Percentiles rank a stretch among this genome's conserved stretches.
These are phyloP conservation scores for Lepeophtheirus salmonis DNA, from an alignment of 1,140 invertebrate species.

Conservation along the genomic window DNA sequence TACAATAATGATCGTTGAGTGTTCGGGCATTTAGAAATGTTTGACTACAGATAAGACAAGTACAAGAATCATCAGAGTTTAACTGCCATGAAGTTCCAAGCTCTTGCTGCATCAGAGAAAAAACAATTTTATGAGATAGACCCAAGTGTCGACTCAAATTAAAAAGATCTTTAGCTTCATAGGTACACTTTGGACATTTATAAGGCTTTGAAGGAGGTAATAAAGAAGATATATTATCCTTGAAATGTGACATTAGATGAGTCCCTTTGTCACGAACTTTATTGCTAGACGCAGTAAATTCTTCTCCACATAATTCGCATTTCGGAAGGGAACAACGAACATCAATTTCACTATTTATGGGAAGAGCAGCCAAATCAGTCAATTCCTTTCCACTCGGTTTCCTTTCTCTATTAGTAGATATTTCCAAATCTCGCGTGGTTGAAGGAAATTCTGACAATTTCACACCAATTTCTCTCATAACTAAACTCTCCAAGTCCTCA, in stretches of 20 bases:
- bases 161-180: not conserved
- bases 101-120: constrained; percentile 3
- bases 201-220: constrained; percentile 5
- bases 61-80: not conserved
- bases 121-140: constrained; percentile 12
- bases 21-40: constrained; percentile 10
- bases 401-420: not conserved
- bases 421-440: constrained; percentile 2
- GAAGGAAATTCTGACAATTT: constrained; percentile 7
- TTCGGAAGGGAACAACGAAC: not conserved
- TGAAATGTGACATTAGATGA: constrained; percentile 14
- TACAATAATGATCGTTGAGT: constrained; percentile 11
- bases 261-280: constrained; percentile 17
- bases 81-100: constrained; percentile 1
- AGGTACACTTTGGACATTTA: constrained; percentile 16
- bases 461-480: not conserved
- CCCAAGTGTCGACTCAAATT: constrained; percentile 7
- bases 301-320: constrained; percentile 17
- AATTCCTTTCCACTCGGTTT: not conserved
- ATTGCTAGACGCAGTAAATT: constrained; percentile 12
- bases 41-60: constrained; percentile 14
- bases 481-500: constrained; percentile 8
- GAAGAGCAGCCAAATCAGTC: constrained; percentile 2
- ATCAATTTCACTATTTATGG: constrained; percentile 3
- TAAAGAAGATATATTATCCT: not conserved